A percentile compares a stretch with the other conserved stretches of the same genome.
Conservation (phyloP, 2,113 vertebrate genomes). For the Mormoops blainvillei region DNA sequence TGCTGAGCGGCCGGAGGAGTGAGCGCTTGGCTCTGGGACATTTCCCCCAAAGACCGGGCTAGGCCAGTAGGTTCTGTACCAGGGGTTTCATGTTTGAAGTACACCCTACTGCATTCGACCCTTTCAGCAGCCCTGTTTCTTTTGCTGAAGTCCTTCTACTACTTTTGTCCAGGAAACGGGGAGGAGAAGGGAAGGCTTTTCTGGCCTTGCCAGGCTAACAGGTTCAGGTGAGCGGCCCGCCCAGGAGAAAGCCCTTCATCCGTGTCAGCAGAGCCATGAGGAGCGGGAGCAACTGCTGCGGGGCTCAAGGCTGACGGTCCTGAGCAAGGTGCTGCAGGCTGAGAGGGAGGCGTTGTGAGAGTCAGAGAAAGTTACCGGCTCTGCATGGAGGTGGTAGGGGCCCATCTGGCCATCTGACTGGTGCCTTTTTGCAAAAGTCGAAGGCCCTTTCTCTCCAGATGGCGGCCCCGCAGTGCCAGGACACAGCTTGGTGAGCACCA, state of each 20-base stretch:
- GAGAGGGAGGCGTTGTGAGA: not conserved
- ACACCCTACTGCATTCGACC: not conserved
- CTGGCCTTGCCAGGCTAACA: not conserved
- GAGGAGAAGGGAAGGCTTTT: not conserved
- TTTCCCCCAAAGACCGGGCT: not conserved
- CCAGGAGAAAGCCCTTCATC: not conserved
- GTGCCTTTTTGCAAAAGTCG: not conserved
- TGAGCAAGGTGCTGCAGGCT: too few species aligned
- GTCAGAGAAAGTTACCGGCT: not conserved
- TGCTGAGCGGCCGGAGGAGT: not conserved
- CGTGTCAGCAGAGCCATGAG: not conserved
- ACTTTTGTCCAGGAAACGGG: not conserved
- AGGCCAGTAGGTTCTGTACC: not conserved
- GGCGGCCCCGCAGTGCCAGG: not conserved
- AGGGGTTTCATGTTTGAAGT: not conserved
- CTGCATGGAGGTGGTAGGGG: not conserved
- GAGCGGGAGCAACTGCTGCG: not conserved
- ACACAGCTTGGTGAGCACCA: not conserved
- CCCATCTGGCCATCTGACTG: not conserved
- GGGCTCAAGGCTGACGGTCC: not conserved
- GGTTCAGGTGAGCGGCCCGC: not conserved
- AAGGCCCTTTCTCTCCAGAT: not conserved
- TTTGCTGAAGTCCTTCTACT: not conserved
- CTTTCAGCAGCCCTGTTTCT: not conserved
- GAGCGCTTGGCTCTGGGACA: not conserved